Base-by-base conservation (phyloP, 2,797 vertebrate genomes). In the Lithobates sylvaticus region DNA sequence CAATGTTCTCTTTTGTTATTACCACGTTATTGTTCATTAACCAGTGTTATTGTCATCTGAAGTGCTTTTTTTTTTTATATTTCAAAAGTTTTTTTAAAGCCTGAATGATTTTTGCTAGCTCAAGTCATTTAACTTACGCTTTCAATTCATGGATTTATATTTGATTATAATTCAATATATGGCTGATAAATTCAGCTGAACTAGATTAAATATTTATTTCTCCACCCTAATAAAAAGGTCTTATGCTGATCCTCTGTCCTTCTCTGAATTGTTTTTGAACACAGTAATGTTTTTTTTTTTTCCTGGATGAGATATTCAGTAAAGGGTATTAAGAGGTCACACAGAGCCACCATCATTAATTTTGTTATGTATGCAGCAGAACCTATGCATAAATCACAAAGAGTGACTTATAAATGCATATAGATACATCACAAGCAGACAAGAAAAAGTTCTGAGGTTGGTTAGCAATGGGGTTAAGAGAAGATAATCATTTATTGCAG, bases 1-100 rank as follows among this genome's bases (percentile, higher is more conserved):
- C 80, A 87, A 87, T 87, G 81, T 87, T 87, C 86, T 87, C 81
- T 87, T 82, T 84, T 79, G 81, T 84, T 87, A 87, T 87, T 87
- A 87, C 86, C 73, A 72, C 74, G 81, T 78, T 84, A 87, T 87
- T 87, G 86, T 87, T 87, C 86, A 84, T 87, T 87, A 84, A 87
- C 39, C 81, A 79, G 86, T 84, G 61, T 87, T 87, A 87, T 87
- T 83, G 86, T 87, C 86, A 83, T 83, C 83, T 75, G n/a, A 87
- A 87, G 81, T 87, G 76, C 75, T 75, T 68, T 87, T 29, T n/a
- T n/a, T n/a, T 39, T 78, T 84, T 83, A 74, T 83, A 83, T 78
- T 67, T 87, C 76, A 54, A 87, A 83, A 84, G 69, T 74, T 87
- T 87, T 85, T 87, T 79, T 72, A 70, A 84, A 84, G 86, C 69